Evolutionary conservation across 2,113 vertebrate species (phyloP).

Genomic region (Nipponia nippon): DNA sequence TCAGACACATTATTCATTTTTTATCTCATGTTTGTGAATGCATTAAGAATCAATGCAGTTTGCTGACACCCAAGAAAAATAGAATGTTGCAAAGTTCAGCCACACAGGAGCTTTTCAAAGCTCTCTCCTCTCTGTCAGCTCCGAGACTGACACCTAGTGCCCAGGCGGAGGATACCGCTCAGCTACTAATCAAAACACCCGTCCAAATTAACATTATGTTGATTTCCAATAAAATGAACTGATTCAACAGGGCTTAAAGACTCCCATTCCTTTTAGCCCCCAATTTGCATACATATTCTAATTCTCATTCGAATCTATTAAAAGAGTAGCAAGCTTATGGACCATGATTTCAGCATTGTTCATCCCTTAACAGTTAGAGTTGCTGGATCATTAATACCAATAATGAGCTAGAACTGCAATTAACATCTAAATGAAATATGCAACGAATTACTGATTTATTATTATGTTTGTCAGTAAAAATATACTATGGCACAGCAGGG

Average conservation of each 20-base stretch:
- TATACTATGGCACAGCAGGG: neutral
- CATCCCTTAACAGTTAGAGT: slow-evolving; percentile 64
- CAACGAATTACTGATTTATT: slow-evolving; percentile 44
- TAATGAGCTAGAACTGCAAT: slow-evolving; percentile 70
- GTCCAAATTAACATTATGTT: neutral
- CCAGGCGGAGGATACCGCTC: neutral
- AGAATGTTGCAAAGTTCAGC: neutral
- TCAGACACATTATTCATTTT: neutral
- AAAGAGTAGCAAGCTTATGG: slow-evolving; percentile 44
- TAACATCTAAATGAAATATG: slow-evolving; percentile 57
- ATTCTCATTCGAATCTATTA: slow-evolving; percentile 65
- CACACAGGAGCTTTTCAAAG: neutral
- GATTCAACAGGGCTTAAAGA: slow-evolving; percentile 38
- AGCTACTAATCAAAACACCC: neutral
- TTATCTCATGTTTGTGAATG: neutral
- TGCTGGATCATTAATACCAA: slow-evolving; percentile 71
- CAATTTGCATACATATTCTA: slow-evolving; percentile 39
- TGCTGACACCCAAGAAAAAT: neutral
- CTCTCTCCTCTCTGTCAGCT: neutral
- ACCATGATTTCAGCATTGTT: slow-evolving; percentile 55
- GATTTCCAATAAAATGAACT: slow-evolving; percentile 45
- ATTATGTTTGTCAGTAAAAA: slow-evolving; percentile 38
- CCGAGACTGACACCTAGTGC: slow-evolving; percentile 62
- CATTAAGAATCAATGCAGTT: neutral
- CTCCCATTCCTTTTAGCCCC: neutral